A percentile compares a stretch with the other conserved stretches of the same genome.
These are phyloP conservation scores for Myiotriccus ornatus DNA, from an alignment of 2,797 vertebrate species.

Conservation along the genomic window DNA sequence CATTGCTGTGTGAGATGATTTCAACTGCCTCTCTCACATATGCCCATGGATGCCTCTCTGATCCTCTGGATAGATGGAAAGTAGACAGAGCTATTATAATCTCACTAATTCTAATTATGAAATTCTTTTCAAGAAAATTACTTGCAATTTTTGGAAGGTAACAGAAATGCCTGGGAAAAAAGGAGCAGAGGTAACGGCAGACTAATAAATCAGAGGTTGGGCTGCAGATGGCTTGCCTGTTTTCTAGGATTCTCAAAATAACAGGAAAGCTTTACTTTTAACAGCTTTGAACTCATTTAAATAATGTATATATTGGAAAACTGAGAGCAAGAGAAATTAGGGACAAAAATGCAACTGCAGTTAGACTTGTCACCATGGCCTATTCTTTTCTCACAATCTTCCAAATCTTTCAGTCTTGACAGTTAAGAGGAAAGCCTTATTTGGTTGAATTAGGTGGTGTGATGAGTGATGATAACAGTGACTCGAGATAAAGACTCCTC, in stretches of 20 bases:
- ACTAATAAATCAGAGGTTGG: not conserved
- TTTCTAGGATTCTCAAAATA: not conserved
- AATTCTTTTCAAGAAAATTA: not conserved
- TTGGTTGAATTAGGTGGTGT: not conserved
- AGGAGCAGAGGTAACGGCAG: not conserved
- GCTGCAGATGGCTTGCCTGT: not conserved
- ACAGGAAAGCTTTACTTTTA: not conserved
- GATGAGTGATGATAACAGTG: not conserved
- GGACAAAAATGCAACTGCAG: not conserved
- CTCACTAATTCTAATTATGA: not conserved
- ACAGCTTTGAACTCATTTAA: not conserved
- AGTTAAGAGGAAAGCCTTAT: not conserved
- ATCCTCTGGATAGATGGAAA: not conserved
- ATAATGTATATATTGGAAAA: not conserved
- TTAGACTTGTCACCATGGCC: not conserved
- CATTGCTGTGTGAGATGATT: not conserved
- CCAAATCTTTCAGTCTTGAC: not conserved
- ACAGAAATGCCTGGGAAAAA: not conserved
- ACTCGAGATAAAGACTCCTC: not conserved
- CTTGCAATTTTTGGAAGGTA: not conserved
- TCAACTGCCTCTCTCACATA: not conserved
- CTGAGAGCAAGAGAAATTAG: not conserved
- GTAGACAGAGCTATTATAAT: not conserved
- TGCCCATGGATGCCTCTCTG: not conserved
- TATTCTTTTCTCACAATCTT: not conserved